Conservation (phyloP, 2,797 vertebrate species). For the Phaenicophaeus curvirostris region DNA sequence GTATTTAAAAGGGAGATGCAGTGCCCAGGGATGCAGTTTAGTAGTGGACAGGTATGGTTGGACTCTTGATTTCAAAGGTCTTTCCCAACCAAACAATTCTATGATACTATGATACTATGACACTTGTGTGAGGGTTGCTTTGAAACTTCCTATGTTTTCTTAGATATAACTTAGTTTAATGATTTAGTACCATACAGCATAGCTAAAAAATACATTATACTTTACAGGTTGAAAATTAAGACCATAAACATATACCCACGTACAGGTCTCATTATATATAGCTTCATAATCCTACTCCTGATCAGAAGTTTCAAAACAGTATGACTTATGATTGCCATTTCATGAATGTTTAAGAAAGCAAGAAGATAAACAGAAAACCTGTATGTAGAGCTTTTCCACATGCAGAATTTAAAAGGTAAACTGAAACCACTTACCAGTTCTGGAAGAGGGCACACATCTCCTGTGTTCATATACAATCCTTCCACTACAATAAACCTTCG, state of each 20-base stretch:
- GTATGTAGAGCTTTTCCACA: neutral
- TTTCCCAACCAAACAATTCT: no score
- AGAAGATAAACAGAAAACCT: neutral
- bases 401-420: neutral
- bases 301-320: neutral
- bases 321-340: neutral
- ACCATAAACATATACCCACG: neutral
- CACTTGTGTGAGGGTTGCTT: neutral
- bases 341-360: neutral
- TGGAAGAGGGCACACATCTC: slow-evolving; percentile 92
- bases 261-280: neutral
- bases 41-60: no score
- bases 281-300: neutral
- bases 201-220: neutral
- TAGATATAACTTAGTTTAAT: neutral
- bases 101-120: no score
- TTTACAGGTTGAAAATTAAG: neutral
- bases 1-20: no score
- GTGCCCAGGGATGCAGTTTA: no score
- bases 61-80: no score
- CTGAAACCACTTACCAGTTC: slow-evolving; percentile 84
- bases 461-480: slow-evolving; percentile 94
- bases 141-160: rapidly evolving
- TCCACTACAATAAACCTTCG: slow-evolving; percentile 93
- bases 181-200: neutral